Base-by-base conservation (phyloP, 2,888 invertebrate genomes). In the Plagiodera versicolora region DNA sequence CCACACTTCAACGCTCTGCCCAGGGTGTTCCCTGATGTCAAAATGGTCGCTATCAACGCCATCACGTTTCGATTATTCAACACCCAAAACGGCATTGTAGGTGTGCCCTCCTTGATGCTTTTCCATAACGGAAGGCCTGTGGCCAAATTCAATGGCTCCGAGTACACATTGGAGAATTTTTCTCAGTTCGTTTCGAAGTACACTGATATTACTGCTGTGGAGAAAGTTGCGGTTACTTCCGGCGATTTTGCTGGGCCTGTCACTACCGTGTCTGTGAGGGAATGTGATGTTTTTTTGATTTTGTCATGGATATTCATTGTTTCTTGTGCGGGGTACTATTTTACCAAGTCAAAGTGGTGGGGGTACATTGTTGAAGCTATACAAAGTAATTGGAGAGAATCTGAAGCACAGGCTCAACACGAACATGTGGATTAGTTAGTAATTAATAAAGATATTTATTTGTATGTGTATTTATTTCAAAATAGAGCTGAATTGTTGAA, bases 1-100 rank as follows among this genome's bases (percentile, higher is more conserved):
- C 94, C 94, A 5, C 88, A 94, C 76, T 94, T 90, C 74, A 98
- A 98, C 83, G 92, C 95, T 0, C 78, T 98, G 20, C 91, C 95
- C 1, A 83, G 93, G 73, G 88, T 91, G 2, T 98, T 92, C 80
- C 94, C 95, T 1, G 88, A 89, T 70, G 83, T 98, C 0, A 90
- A 91, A 80, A 87, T 95, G 78, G 90, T 94, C 9, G 97, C 93
- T 1, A 87, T 98, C 16, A 95, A 98, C 83, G 94, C 95, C 1
- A 85, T 91, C 70, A 88, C 88, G 75, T 88, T 91, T 72, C 89
- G 89, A 74, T 87, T 90, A 63, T 91, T 94, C 52, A 95, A 94
- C 80, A 92, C 94, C 0, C 92, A 94, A 71, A 94, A 92, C 79
- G 95, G 95, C 9, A 91, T 95, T 60, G 89, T 94, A 8, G 95